Evolutionary conservation across 2,888 invertebrate species (phyloP), one percentile per base, ranked within the genome.

Genomic region (Drosophila engyochracea): DNA sequence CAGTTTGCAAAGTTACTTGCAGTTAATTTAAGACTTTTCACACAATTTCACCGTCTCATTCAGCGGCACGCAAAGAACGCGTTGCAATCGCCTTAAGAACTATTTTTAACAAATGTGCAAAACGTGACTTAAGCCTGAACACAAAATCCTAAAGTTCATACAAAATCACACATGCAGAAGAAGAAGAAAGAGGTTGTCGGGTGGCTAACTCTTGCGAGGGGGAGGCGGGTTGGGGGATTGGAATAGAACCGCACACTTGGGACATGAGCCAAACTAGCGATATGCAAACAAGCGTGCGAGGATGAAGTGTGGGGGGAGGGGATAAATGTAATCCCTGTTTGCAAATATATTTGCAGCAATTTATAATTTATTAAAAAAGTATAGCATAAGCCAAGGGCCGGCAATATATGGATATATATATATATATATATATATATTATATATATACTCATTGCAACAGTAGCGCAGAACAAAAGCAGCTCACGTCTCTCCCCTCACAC

Each of bases 321-420:
- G 70, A 70, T 83, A 85, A 76, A 81, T 79, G 91, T 84, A 88
- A 91, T 88, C 91, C 87, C 87, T 78, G 81, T 90, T 82, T 82
- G 91, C 87, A 88, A 89, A 88, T 91, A 88, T 91, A 88, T 88
- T 87, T 88, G 87, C 90, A 81, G 77, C 84, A 88, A 88, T 88
- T 91, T 88, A 88, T 91, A 88, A 88, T 88, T 88, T 88, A 88
- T 88, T 89, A 88, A 91, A 89, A 87, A 89, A 89, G 73, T 81
- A 74, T 72, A 89, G 76, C 73, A 71, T 72, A 81, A 89, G 78
- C 81, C 73, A 90, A 70, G 78, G 89, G 87, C 71, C 79, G 83
- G 78, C 70, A 72, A 55, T 47, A 16, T 47, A 47, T 4, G 4
- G 0, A 41, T n/a, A 41, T 44, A 66, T 39, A 65, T 57, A 54